These are phyloP conservation scores for Caenorhabditis angaria DNA, from an alignment of 2,888 invertebrate genomes.

Conservation along the genomic window DNA sequence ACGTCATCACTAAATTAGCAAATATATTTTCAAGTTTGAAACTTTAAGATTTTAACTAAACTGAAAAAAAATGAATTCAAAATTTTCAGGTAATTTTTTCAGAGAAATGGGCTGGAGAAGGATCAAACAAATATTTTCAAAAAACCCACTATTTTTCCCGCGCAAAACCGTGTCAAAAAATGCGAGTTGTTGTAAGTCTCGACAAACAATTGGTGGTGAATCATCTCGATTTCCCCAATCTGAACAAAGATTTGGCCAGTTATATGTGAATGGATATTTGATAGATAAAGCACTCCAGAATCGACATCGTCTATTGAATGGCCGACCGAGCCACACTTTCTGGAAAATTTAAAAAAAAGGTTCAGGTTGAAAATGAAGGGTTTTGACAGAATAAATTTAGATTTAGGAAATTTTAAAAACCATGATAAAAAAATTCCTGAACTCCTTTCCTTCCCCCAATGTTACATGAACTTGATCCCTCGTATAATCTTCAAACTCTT, in stretches of 20 bases:
- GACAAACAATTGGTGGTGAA: conserved; percentile 14
- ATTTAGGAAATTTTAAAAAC: neutral
- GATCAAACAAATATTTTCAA: too few species aligned
- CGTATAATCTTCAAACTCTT: conserved; percentile 26
- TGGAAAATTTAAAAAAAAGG: conserved; percentile 8
- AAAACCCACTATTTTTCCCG: conserved; percentile 14
- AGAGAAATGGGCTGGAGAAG: neutral
- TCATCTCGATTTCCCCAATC: conserved; percentile 37
- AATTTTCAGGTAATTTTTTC: neutral
- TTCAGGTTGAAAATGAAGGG: neutral
- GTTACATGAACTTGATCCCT: conserved; percentile 37
- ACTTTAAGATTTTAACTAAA: too few species aligned
- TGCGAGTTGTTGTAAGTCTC: conserved; percentile 18
- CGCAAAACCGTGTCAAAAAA: conserved; percentile 10
- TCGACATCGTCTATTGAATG: conserved; percentile 57
- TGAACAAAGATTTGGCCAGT: conserved; percentile 44
- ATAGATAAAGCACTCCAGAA: conserved; percentile 54
- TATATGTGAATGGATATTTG: conserved; percentile 53
- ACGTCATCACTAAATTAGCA: too few species aligned
- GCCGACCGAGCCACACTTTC: conserved; percentile 14
- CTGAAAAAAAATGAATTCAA: too few species aligned
- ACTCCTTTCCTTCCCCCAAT: neutral
- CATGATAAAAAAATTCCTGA: neutral
- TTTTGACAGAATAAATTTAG: neutral
- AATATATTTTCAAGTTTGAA: too few species aligned